Base-by-base conservation (phyloP, 2,888 invertebrate genomes). In the Mactromeris polynyma region DNA sequence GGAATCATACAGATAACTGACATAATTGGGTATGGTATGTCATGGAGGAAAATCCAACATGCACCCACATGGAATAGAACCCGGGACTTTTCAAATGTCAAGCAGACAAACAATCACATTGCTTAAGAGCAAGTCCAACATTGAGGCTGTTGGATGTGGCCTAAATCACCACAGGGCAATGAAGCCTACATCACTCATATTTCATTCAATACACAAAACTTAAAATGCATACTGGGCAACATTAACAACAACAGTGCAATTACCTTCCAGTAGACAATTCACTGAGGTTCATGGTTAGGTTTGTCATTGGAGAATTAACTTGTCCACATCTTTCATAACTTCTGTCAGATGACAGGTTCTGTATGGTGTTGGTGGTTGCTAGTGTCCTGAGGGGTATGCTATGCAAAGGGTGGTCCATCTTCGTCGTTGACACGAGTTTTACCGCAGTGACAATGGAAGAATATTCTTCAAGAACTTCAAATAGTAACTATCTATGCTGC, bases 211-310 rank as follows among this genome's bases (percentile, higher is more conserved):
- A n/a, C n/a, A n/a, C n/a, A n/a, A n/a, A n/a, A n/a, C n/a, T n/a
- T n/a, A n/a, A n/a, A n/a, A n/a, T n/a, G n/a, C n/a, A n/a, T n/a
- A n/a, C n/a, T n/a, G n/a, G n/a, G n/a, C n/a, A n/a, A 40, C 40
- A 51, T 51, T 51, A 21, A 51, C 17, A 51, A 54, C 17, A 54
- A 2, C 54, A 54, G 6, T 51, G 2, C 14, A 54, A 51, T 91
- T 94, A 95, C 95, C 95, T 95, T 93, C 95, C 95, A 85, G 95
- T 81, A 31, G 81, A 40, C 6, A 96, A 89, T 93, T 95, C 95
- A 92, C 95, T 95, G 3, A 96, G 89, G 90, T 95, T 95, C 78
- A 94, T 86, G 1, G 95, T 94, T 69, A 96, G 89, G 85, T 92
- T 94, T 51, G 95, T 93, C 93, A 96, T 94, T 9, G 96, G 96